Evolutionary conservation across 1,140 invertebrate species (phyloP).

Genomic region (Philopotamus ludificatus): DNA sequence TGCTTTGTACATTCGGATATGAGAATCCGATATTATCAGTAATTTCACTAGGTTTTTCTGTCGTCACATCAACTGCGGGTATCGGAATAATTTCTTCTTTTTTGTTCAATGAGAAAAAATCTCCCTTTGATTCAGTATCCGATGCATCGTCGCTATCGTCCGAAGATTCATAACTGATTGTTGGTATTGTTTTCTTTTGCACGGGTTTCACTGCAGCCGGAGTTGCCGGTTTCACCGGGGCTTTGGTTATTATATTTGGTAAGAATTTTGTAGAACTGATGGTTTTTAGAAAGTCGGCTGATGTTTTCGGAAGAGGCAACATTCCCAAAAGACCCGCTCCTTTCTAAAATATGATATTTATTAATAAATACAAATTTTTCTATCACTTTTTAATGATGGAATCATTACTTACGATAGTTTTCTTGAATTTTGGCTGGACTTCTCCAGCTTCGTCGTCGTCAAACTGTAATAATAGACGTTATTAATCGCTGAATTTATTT

Average conservation of each 20-base stretch:
- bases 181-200: slow-evolving; percentile 4
- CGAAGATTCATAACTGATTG: slow-evolving; percentile 42
- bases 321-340: slow-evolving; percentile 56
- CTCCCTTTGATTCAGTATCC: slow-evolving; percentile 47
- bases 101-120: slow-evolving; percentile 58
- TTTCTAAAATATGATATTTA: slow-evolving; percentile 45
- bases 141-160: slow-evolving; percentile 53
- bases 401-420: slow-evolving; percentile 44
- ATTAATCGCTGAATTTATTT: not conserved
- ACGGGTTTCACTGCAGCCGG: not conserved
- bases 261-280: slow-evolving; percentile 42
- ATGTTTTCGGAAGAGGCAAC: slow-evolving; percentile 57
- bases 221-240: not conserved
- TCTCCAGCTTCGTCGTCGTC: slow-evolving; percentile 54
- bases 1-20: too few relatives aligned
- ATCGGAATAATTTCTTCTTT: too few relatives aligned
- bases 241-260: slow-evolving; percentile 43
- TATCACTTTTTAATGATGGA: not conserved
- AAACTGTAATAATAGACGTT: slow-evolving; percentile 47
- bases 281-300: slow-evolving; percentile 32
- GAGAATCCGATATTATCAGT: not conserved
- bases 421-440: slow-evolving; percentile 48
- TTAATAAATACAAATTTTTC: not conserved
- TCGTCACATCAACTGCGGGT: too few relatives aligned
- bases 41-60: not conserved